phyloP scores from a whole-genome alignment of 2,797 vertebrate genomes.

The Notolepis coatsorum region DNA sequence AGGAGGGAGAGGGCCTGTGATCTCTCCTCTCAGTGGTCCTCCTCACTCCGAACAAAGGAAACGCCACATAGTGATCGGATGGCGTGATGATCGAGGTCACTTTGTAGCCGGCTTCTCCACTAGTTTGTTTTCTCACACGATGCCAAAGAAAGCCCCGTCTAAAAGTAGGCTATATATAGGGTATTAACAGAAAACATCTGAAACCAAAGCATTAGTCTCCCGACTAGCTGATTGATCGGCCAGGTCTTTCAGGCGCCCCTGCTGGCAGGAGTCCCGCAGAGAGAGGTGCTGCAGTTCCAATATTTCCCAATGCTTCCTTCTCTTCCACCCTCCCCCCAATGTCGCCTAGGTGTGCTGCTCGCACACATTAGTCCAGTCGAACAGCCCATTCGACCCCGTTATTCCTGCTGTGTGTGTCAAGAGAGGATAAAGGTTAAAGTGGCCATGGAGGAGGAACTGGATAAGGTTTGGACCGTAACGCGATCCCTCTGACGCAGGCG shows the following conservation, averaged over 20 bases:
- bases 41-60: background rate
- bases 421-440: background rate
- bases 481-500: slow-evolving; percentile 15
- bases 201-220: background rate
- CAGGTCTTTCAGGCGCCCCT: no score
- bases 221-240: slow-evolving; percentile 21
- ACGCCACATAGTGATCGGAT: no score
- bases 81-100: background rate
- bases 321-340: no score
- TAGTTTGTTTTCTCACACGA: slow-evolving; percentile 27
- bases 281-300: no score
- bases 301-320: no score
- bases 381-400: background rate
- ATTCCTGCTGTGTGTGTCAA: background rate
- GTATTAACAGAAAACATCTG: background rate
- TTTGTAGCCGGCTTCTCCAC: background rate
- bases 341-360: background rate
- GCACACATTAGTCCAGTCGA: background rate
- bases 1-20: background rate
- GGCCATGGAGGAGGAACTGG: slow-evolving; percentile 4
- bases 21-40: no score
- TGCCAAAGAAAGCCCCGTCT: slow-evolving; percentile 1
- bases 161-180: background rate
- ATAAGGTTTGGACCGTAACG: background rate
- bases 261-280: background rate